Conservation (phyloP, 2,113 vertebrate genomes). For the Catharus minimus region DNA sequence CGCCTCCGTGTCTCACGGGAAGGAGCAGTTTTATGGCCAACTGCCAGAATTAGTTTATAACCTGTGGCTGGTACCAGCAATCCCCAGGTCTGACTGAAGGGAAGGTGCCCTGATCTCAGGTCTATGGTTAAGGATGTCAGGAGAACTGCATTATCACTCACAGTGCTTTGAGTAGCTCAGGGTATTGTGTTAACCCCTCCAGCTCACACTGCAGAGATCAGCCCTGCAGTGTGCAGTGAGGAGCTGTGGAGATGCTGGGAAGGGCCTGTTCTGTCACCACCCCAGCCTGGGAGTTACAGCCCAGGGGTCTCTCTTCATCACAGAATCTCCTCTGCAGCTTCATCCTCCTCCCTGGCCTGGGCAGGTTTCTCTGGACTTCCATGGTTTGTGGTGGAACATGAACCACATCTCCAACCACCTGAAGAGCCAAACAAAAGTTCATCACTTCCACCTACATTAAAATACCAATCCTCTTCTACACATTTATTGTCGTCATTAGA, state of each 20-base stretch:
- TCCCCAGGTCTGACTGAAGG: constrained; percentile 27
- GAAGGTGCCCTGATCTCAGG: constrained; percentile 59
- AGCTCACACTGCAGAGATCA: background rate
- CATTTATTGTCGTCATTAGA: background rate
- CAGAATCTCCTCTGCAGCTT: background rate
- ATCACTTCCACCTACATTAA: background rate
- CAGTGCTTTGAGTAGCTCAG: background rate
- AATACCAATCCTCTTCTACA: background rate
- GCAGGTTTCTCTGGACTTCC: background rate
- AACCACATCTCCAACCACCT: background rate
- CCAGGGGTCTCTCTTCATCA: background rate
- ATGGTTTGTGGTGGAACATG: background rate
- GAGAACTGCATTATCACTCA: background rate
- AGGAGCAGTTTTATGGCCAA: constrained; percentile 62
- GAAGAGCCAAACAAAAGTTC: background rate
- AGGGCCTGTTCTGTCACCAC: background rate
- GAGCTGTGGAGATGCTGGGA: background rate
- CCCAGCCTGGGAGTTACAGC: background rate
- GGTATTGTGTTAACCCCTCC: constrained; percentile 13
- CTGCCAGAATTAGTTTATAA: constrained; percentile 64
- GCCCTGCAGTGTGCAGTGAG: background rate
- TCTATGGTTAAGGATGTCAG: constrained; percentile 20
- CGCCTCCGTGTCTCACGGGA: constrained; percentile 38
- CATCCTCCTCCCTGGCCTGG: background rate
- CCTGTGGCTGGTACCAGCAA: constrained; percentile 59